Evolutionary conservation across 2,113 vertebrate genomes (phyloP).

Genomic region (Entelurus aequoreus): DNA sequence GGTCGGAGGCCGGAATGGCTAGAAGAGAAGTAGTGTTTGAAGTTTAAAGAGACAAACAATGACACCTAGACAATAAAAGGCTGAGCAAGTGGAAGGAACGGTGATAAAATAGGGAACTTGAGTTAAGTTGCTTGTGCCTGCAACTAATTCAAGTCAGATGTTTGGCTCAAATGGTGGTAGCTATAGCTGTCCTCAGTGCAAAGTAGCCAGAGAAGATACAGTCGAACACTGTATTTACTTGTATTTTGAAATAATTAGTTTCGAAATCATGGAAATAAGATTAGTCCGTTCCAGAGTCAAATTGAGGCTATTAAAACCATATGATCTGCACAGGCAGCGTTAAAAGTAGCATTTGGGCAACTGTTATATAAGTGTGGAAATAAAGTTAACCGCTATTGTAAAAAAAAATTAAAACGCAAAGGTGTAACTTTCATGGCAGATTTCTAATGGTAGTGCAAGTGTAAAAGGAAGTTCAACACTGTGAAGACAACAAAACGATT

Average conservation of each 20-base stretch:
- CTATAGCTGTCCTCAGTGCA: not conserved
- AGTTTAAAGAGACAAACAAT: constrained; percentile 1
- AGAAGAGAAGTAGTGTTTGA: constrained; percentile 1
- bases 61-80: not conserved
- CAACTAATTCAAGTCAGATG: constrained; percentile 51
- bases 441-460: too few species aligned
- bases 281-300: not conserved
- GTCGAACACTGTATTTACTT: not conserved
- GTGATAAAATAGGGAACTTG: not conserved
- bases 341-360: too few species aligned
- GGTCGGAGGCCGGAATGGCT: constrained; percentile 36
- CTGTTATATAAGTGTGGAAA: too few species aligned
- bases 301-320: too few species aligned
- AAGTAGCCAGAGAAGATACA: too few species aligned
- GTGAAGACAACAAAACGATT: not conserved
- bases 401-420: too few species aligned
- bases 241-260: not conserved
- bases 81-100: not conserved
- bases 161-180: constrained; percentile 12
- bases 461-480: not conserved
- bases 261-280: not conserved
- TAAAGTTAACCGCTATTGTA: too few species aligned
- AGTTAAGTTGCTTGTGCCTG: constrained; percentile 1
- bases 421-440: too few species aligned
- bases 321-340: too few species aligned